Evolutionary conservation across 2,113 vertebrate genomes (phyloP).

Genomic region (Ceuthmochares aereus): DNA sequence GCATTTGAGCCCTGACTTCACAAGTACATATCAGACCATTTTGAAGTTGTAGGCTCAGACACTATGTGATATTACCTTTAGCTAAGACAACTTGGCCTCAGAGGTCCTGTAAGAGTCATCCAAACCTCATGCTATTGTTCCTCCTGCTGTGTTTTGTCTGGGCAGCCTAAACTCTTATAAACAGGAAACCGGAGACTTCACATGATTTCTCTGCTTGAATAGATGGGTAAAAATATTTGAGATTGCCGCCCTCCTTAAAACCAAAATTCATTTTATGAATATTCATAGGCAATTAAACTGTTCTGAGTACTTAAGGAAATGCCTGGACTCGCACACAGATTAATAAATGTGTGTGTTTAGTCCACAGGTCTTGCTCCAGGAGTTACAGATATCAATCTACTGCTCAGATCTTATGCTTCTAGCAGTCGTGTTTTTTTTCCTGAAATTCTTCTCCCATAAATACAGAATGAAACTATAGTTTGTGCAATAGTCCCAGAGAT

Average conservation of each 20-base stretch:
- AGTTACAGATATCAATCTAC: neutral
- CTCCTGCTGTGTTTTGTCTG: conserved; percentile 47
- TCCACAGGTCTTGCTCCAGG: neutral
- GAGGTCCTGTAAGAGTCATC: neutral
- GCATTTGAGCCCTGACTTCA: rapidly evolving
- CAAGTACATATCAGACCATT: neutral
- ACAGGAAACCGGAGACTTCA: conserved; percentile 31
- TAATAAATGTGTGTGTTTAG: neutral
- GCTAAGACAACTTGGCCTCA: neutral
- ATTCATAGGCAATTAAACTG: conserved; percentile 29
- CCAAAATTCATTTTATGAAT: conserved; percentile 9
- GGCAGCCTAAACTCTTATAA: conserved; percentile 31
- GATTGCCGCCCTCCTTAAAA: neutral
- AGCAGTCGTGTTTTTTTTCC: neutral
- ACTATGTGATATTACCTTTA: neutral
- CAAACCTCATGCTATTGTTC: conserved; percentile 30
- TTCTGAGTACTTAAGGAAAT: neutral
- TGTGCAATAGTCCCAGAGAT: conserved; percentile 66
- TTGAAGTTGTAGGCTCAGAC: neutral
- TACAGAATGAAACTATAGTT: conserved; percentile 53
- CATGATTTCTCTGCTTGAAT: neutral
- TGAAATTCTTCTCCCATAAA: conserved; percentile 36
- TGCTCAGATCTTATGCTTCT: neutral
- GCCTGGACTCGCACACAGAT: neutral
- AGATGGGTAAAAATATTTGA: neutral